Evolutionary conservation across 2,797 vertebrate species (phyloP).

Genomic region (Parambassis ranga): DNA sequence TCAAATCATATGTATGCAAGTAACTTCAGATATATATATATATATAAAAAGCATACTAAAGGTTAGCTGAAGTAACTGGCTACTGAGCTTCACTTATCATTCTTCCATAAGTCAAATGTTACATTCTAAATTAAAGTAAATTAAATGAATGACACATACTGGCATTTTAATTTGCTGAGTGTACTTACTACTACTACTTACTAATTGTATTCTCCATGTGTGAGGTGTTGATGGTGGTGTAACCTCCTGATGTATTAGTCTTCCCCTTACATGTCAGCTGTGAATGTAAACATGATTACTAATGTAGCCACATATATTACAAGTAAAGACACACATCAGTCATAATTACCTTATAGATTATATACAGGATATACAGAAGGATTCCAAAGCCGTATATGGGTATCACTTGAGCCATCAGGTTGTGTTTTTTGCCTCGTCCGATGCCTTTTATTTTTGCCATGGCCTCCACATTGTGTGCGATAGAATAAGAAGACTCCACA

Average conservation of each 20-base stretch:
- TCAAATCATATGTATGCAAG: background rate
- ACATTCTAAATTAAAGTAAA: too few relatives aligned
- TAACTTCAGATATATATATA: too few relatives aligned
- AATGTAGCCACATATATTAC: background rate
- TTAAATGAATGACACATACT: background rate
- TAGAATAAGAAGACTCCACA: slow-evolving; percentile 70
- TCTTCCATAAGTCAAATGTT: too few relatives aligned
- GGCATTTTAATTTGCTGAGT: background rate
- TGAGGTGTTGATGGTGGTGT: slow-evolving; percentile 46
- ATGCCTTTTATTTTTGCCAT: slow-evolving; percentile 82
- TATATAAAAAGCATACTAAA: too few relatives aligned
- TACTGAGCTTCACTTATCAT: too few relatives aligned
- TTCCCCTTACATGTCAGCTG: slow-evolving; percentile 88
- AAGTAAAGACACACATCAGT: background rate
- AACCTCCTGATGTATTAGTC: slow-evolving; percentile 63
- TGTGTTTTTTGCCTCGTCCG: slow-evolving; percentile 79
- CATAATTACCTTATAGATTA: slow-evolving; percentile 89
- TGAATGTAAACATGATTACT: slow-evolving; percentile 46
- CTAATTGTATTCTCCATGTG: slow-evolving; percentile 77
- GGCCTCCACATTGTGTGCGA: slow-evolving; percentile 82
- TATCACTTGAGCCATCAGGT: slow-evolving; percentile 90
- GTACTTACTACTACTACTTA: slow-evolving; percentile 86
- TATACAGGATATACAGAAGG: slow-evolving; percentile 93
- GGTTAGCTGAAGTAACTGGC: too few relatives aligned
- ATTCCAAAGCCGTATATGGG: slow-evolving; percentile 96